Evolutionary conservation across 2,888 invertebrate species (phyloP), one percentile per base, ranked within the genome.

Genomic region (Schrankia costaestrigalis): DNA sequence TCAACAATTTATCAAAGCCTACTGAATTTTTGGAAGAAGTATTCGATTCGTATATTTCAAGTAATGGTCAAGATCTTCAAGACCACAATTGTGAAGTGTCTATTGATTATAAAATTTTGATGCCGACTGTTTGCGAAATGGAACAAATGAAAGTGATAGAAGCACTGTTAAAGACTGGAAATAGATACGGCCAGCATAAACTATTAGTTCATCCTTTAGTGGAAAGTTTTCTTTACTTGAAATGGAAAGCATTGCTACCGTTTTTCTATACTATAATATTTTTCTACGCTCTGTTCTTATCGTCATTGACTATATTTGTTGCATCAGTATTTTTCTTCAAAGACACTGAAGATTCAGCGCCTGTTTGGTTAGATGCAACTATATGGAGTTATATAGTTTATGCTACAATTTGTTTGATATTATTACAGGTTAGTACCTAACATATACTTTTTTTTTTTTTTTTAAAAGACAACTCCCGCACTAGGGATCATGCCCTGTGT

Each of bases 111-210:
- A 77, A 80, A 12, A 76, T 90, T 22, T 53, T 89, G 4, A 79
- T 85, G 76, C 88, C 89, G 0, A 74, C 66, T 13, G 55, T 68
- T 7, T 76, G 79, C 42, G 84, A 84, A 46, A 73, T 79, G 71
- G 81, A 89, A 40, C 90, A 90, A 49, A 89, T 90, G 83, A 85
- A 88, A 54, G 89, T 90, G 0, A 78, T 90, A 24, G 87, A 89
- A 52, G 87, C 89, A 0, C 56, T 90, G 1, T 51, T 90, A 1
- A 86, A 90, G 49, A 89, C 89, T 41, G 89, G 89, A 0, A 89
- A 89, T 31, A 73, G 87, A 59, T 74, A 81, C 31, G 75, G 80
- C 0, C 87, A 90, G 39, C 81, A 78, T 35, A 73, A 69, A 18
- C 56, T 90, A 1, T 66, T 91, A 0, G 79, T 90, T 1, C 90